These are phyloP conservation scores for Turritopsis dohrnii DNA, from an alignment of 30 jellyfish, hydroid and myxozoan species.

Conservation along the genomic window DNA sequence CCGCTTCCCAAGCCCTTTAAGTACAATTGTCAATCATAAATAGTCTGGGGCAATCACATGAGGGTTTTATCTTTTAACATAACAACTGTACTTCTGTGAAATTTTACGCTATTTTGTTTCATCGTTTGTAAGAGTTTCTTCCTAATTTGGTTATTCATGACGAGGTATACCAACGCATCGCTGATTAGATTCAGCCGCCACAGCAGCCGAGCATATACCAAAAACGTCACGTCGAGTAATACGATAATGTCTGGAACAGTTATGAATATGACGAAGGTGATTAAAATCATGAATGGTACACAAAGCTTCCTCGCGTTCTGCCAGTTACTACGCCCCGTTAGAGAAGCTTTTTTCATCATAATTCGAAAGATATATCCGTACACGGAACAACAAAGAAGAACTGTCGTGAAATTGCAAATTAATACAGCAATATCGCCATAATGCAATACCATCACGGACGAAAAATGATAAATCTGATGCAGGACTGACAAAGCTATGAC, in stretches of 20 bases:
- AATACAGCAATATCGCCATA: not conserved
- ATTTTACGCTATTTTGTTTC: not conserved
- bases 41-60: no score
- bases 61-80: not conserved
- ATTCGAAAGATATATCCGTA: not conserved
- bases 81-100: not conserved
- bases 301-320: not conserved
- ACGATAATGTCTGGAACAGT: not conserved
- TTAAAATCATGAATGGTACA: not conserved
- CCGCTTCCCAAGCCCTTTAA: no score
- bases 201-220: not conserved
- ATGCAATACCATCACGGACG: not conserved
- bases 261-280: not conserved
- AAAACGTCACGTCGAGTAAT: not conserved
- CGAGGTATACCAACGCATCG: not conserved
- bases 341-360: not conserved
- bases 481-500: not conserved
- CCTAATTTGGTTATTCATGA: not conserved
- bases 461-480: not conserved
- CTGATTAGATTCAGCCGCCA: not conserved
- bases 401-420: not conserved
- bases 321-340: not conserved
- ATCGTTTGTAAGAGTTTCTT: not conserved
- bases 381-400: not conserved
- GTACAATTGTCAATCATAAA: no score